Evolutionary conservation across 2,113 vertebrate species (phyloP), one percentile per base, ranked within the genome.

Genomic region (Parotia lawesii): DNA sequence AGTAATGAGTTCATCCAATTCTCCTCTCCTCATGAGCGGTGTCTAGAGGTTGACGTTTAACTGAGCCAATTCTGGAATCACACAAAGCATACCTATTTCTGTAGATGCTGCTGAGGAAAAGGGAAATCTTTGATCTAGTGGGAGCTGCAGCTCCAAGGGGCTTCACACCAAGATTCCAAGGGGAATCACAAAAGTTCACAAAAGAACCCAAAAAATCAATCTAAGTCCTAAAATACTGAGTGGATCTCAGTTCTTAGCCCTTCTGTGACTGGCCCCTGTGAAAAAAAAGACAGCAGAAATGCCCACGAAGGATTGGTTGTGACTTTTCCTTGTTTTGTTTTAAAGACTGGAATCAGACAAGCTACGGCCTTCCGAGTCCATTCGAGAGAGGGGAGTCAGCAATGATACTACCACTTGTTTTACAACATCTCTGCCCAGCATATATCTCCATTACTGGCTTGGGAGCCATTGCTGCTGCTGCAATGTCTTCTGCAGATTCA

Each of bases 281-380:
- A 54, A 85, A 94, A 85, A 12, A 92, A 64, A 60, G 40, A 44
- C 45, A 81, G 28, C 19, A 61, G 38, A 87, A 73, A 35, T 13
- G 6, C 38, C 50, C 53, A 4, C 1, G 0, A 82, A 89, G 12
- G 40, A 37, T 72, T 79, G 84, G 40, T 44, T 67, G 38, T 71
- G 16, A 51, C 7, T 27, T 85, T 70, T 83, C 22, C 64, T 85
- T 74, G 33, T 66, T 93, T 51, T 93, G 14, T 81, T 92, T 92
- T 75, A 61, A 91, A 98, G 98, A 98, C 89, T 98, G 98, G 98
- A 98, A 98, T 95, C 96, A 98, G 96, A 98, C 98, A 77, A 96
- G 62, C 31, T 98, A 98, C 1, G 98, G 98, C 62, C 95, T 98
- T 47, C 98, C 97, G 1, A 94, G 97, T 62, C 98, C 98, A 15